Conservation (phyloP, 1,140 invertebrate genomes). For the Habropoda laboriosa region DNA sequence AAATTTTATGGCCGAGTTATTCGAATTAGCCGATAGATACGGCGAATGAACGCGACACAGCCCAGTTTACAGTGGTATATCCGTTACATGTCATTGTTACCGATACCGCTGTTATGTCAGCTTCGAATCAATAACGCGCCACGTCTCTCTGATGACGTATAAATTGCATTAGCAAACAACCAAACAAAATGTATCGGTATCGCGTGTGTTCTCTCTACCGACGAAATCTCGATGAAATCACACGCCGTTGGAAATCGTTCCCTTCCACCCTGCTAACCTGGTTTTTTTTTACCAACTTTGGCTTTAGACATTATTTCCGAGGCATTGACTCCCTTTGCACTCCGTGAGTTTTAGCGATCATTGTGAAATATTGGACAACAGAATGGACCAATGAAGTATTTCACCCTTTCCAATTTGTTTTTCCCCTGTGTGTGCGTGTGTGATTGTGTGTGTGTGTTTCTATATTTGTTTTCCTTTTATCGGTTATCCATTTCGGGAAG, state of each 20-base stretch:
- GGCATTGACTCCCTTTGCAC: background rate
- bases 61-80: slow-evolving; percentile 20
- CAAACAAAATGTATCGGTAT: background rate
- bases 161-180: background rate
- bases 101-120: slow-evolving; percentile 16
- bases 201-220: background rate
- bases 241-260: no score
- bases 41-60: background rate
- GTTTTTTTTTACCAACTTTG: background rate
- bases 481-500: no score
- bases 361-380: background rate
- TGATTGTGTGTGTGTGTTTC: no score
- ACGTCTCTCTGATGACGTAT: background rate
- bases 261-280: no score
- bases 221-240: no score
- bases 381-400: no score
- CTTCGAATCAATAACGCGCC: slow-evolving; percentile 15
- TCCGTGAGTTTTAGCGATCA: no score
- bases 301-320: background rate
- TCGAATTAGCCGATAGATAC: slow-evolving; percentile 16
- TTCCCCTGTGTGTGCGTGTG: no score
- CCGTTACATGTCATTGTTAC: slow-evolving; percentile 1
- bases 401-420: no score
- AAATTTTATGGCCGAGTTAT: slow-evolving; percentile 38
- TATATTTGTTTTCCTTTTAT: background rate